Conservation (phyloP, 2,113 vertebrate species). For the Lathamus discolor region DNA sequence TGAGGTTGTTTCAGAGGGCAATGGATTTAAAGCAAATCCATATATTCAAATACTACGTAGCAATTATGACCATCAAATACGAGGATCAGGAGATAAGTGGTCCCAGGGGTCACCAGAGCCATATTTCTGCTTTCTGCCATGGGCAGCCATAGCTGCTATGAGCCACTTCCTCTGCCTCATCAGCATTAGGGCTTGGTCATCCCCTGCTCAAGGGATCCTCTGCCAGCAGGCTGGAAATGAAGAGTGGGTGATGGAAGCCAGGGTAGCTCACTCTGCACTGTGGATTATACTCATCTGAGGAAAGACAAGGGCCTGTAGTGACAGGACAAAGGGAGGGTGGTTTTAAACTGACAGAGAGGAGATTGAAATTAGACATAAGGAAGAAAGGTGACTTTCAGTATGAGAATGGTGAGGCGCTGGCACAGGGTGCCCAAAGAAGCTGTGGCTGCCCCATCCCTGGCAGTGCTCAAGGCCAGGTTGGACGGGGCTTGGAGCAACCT, state of each 20-base stretch:
- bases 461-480: background rate
- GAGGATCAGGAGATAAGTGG: background rate
- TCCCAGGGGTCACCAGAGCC: background rate
- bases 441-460: background rate
- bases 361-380: background rate
- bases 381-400: background rate
- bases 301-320: background rate
- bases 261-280: background rate
- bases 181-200: background rate
- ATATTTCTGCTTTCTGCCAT: background rate
- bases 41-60: background rate
- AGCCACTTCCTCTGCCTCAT: accelerated
- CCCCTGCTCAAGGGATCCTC: background rate
- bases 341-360: background rate
- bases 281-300: background rate
- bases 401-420: background rate
- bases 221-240: background rate
- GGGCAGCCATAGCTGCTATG: background rate
- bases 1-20: background rate
- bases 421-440: background rate
- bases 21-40: background rate
- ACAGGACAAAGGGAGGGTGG: background rate
- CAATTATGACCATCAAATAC: background rate
- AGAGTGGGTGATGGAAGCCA: background rate
- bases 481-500: background rate